Base-by-base conservation (phyloP, 2,888 invertebrate species). In the Alsophila aescularia region DNA sequence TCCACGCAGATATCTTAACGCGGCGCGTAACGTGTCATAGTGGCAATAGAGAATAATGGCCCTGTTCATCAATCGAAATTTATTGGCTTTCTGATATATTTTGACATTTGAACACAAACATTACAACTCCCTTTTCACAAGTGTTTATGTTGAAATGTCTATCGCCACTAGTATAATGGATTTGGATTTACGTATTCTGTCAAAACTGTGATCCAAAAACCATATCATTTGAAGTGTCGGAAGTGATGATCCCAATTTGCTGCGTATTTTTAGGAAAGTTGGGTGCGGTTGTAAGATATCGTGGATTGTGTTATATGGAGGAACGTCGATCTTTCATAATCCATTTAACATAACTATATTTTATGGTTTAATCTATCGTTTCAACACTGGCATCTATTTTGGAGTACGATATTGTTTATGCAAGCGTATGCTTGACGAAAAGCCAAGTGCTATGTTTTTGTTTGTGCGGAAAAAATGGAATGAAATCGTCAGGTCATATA, bases 121-220 rank as follows among this genome's bases (percentile, higher is more conserved):
- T 9, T 18, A 8, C 24, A 13, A 24, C 37, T 21, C 10, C 9
- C 34, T 16, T 29, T 12, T 39, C 21, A 36, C 31, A 18, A 32
- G 27, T 54, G 49, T 49, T 54, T 54, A 16, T 40, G 39, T 43
- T 53, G 24, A 53, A 34, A 53, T 39, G 54, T 56, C 45, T 32
- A 47, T 32, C 32, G 15, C 9, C 2, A 42, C 35, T 29, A 27
- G 15, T 13, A 2, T 32, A 56, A 51, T 51, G 50, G 50, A 45
- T 37, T 45, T 32, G 15, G 18, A 51, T 45, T 32, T 56, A 55
- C 47, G 31, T 36, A 32, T 55, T 44, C 34, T 35, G 40, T 40
- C 50, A 50, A 40, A 36, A 36, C 36, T 9, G 18, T 14, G 13
- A 41, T 35, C 41, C 27, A 42, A 6, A 37, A 43, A 39, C 14